These are phyloP conservation scores for Protosalanx chinensis DNA, from an alignment of 2,797 vertebrate genomes.

Conservation along the genomic window DNA sequence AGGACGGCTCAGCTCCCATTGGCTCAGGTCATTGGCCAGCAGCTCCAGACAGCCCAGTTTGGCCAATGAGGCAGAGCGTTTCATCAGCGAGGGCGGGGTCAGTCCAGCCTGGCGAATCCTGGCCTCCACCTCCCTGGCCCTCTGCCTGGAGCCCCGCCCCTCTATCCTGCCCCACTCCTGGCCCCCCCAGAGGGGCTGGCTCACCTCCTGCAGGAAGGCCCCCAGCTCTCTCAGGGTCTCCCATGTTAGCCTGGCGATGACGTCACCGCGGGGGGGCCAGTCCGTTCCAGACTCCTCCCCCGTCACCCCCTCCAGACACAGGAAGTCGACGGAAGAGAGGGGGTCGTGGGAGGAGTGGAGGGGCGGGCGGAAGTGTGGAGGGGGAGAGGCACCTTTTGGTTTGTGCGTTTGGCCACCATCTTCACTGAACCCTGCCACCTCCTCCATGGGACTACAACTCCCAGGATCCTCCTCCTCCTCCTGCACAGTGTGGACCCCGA, in stretches of 20 bases:
- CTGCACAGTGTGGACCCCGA: slow-evolving; percentile 35
- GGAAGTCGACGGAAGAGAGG: slow-evolving; percentile 69
- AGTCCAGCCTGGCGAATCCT: slow-evolving; percentile 82
- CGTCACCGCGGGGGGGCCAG: neutral
- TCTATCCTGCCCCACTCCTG: slow-evolving; percentile 31
- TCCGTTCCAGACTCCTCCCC: neutral
- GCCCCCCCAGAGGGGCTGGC: slow-evolving; percentile 47
- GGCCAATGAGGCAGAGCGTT: slow-evolving; percentile 89
- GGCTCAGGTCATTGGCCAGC: slow-evolving; percentile 80
- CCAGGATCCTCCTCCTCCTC: slow-evolving; percentile 37
- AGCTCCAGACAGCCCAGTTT: slow-evolving; percentile 91
- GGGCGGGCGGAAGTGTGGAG: slow-evolving; percentile 52
- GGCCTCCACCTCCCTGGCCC: slow-evolving; percentile 78
- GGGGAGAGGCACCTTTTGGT: slow-evolving; percentile 41
- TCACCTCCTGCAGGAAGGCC: neutral
- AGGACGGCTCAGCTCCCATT: slow-evolving; percentile 70
- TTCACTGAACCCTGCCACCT: slow-evolving; percentile 22
- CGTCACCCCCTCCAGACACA: slow-evolving; percentile 43
- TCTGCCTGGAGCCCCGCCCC: slow-evolving; percentile 49
- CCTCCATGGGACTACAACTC: slow-evolving; percentile 41
- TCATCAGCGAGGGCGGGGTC: slow-evolving; percentile 87
- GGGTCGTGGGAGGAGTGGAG: slow-evolving; percentile 17
- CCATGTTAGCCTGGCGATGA: neutral
- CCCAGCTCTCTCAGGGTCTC: slow-evolving; percentile 7
- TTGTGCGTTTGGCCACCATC: slow-evolving; percentile 51